A percentile compares a stretch with the other conserved stretches of the same genome.
phyloP scores from a whole-genome alignment of 2,888 invertebrate genomes.

The Leptogaster cylindrica region DNA sequence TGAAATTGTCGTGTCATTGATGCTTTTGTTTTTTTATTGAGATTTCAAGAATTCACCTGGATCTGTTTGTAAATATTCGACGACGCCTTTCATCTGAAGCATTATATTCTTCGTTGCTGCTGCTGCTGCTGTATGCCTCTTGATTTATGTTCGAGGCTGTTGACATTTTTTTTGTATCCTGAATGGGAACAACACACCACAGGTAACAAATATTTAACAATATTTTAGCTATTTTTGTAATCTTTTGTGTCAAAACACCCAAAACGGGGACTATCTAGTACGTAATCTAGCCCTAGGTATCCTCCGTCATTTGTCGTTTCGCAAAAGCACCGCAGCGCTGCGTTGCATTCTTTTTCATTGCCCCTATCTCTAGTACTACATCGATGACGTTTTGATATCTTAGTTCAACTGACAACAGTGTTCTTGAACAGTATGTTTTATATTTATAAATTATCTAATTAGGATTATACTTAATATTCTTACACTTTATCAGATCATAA shows the following conservation, averaged over 20 bases:
- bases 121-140: slow-evolving; percentile 69
- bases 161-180: slow-evolving; percentile 10
- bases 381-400: no score
- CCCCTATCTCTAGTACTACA: no score
- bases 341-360: no score
- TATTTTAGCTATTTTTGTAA: slow-evolving; percentile 15
- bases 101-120: slow-evolving; percentile 84
- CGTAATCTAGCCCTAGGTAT: no score
- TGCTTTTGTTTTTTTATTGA: neutral
- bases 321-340: no score
- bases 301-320: no score
- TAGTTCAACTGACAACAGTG: no score
- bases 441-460: no score
- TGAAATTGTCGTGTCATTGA: neutral
- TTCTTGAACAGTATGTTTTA: no score
- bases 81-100: slow-evolving; percentile 74
- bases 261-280: no score
- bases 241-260: neutral
- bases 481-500: no score
- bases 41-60: slow-evolving; percentile 64
- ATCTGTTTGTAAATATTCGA: slow-evolving; percentile 73
- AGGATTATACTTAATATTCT: no score
- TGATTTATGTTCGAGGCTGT: slow-evolving; percentile 11
- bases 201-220: slow-evolving; percentile 29
- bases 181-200: neutral